phyloP scores from a whole-genome alignment of 2,797 vertebrate species.

The Pachyuromys duprasi region DNA sequence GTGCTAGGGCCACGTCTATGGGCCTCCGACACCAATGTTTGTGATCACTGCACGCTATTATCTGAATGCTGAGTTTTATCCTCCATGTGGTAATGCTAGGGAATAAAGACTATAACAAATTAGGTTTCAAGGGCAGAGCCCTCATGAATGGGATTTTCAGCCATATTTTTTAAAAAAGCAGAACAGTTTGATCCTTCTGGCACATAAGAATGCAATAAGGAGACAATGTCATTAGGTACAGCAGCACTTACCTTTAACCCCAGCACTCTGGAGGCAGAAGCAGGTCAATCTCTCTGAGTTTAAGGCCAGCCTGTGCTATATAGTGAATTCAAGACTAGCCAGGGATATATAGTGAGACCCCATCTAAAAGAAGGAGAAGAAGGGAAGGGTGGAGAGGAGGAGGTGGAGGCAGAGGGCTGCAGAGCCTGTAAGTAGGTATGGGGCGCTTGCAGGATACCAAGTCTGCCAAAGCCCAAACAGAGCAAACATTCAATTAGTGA shows the following conservation, averaged over 20 bases:
- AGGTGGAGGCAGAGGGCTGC: not conserved
- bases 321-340: not conserved
- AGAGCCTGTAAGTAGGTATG: not conserved
- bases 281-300: not conserved
- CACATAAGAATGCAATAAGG: too few species aligned
- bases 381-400: not conserved
- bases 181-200: not conserved
- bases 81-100: not conserved
- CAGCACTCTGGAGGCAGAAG: not conserved
- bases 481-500: not conserved
- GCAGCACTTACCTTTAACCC: not conserved
- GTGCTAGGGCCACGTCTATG: not conserved
- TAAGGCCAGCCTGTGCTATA: not conserved
- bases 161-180: not conserved
- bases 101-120: not conserved
- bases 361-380: not conserved
- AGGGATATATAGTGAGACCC: not conserved
- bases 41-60: not conserved
- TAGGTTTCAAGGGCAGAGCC: not conserved
- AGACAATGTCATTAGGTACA: not conserved
- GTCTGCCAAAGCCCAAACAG: not conserved
- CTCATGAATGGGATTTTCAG: not conserved
- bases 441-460: not conserved
- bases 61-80: not conserved
- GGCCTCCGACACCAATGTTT: not conserved